These are phyloP conservation scores for Lasiurus cinereus DNA, from an alignment of 2,113 vertebrate genomes.

Conservation along the genomic window DNA sequence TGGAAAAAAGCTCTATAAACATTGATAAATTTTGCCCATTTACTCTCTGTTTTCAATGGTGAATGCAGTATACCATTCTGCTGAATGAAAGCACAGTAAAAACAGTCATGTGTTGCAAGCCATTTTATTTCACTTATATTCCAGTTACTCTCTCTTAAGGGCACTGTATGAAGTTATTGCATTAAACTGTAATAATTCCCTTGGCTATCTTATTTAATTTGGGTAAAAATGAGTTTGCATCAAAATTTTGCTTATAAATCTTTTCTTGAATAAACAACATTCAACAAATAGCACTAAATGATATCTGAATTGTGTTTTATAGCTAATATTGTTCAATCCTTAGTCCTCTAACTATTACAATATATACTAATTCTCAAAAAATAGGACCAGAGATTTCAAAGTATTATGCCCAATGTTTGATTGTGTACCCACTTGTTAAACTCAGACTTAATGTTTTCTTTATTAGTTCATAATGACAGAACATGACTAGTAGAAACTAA, in stretches of 20 bases:
- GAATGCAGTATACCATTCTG: background rate
- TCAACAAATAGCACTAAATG: background rate
- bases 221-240: background rate
- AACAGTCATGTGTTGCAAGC: background rate
- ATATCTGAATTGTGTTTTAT: conserved; percentile 29
- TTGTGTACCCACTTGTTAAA: background rate
- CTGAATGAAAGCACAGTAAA: background rate
- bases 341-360: background rate
- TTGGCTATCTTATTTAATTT: conserved; percentile 32
- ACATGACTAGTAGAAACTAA: background rate
- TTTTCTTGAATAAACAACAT: background rate
- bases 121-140: background rate
- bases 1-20: conserved; percentile 24
- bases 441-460: background rate
- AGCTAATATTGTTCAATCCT: background rate
- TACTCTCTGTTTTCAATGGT: background rate
- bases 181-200: conserved; percentile 26
- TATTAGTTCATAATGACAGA: conserved; percentile 4
- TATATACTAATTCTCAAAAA: background rate
- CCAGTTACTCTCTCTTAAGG: background rate
- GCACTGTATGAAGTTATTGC: background rate
- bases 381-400: background rate
- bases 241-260: conserved; percentile 25
- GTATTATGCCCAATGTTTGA: background rate
- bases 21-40: conserved; percentile 36